Conservation (phyloP, 92 coral and sea anemone species). For the Metridium senile region DNA sequence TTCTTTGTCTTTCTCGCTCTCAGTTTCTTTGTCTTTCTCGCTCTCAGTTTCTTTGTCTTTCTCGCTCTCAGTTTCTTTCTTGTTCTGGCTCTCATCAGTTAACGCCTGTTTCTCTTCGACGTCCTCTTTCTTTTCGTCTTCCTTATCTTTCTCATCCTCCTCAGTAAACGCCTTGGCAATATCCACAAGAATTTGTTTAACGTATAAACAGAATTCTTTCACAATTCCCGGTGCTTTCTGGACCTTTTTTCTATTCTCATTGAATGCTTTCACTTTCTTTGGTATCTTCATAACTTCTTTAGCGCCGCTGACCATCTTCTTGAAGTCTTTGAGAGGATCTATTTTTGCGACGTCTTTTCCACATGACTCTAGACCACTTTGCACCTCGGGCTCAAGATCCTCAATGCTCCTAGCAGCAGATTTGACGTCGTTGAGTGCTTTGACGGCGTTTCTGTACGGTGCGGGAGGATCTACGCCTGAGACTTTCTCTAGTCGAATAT, state of each 20-base stretch:
- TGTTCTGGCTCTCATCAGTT: too few relatives aligned
- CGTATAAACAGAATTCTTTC: constrained; percentile 64
- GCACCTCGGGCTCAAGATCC: constrained; percentile 71
- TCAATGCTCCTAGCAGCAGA: constrained; percentile 48
- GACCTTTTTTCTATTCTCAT: constrained; percentile 75
- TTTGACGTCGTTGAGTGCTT: constrained; percentile 63
- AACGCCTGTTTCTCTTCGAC: too few relatives aligned
- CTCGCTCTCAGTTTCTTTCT: neutral
- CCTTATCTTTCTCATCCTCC: constrained; percentile 33
- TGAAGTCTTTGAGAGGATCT: constrained; percentile 67
- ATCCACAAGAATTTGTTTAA: constrained; percentile 54
- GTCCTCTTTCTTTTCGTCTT: constrained; percentile 18
- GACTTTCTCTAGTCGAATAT: constrained; percentile 59
- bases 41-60: neutral
- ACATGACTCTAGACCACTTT: constrained; percentile 59
- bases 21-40: neutral
- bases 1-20: neutral
- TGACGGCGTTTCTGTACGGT: constrained; percentile 77
- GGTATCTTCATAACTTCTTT: constrained; percentile 59
- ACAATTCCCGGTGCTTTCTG: constrained; percentile 75
- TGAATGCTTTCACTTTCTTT: constrained; percentile 69
- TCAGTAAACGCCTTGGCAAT: constrained; percentile 56
- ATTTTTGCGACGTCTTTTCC: constrained; percentile 57
- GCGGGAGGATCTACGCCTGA: constrained; percentile 77
- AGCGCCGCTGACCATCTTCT: constrained; percentile 55